A percentile compares a stretch with the other conserved stretches of the same genome.
Conservation (phyloP, 2,888 invertebrate species). For the Lamellibrachia satsuma region DNA sequence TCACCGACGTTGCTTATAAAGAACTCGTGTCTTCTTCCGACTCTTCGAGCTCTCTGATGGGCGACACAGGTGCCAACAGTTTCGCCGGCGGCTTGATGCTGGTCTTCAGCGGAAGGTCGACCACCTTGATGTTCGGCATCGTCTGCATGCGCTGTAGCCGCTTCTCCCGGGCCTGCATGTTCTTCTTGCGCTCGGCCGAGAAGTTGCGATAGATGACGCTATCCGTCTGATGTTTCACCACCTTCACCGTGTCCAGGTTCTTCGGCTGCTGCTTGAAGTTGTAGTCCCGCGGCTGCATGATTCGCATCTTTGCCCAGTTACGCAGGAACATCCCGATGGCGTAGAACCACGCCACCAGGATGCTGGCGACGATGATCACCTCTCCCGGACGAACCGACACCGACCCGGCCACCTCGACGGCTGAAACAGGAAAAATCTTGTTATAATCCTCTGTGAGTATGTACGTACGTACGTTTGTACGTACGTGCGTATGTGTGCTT, state of each 20-base stretch:
- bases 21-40: not conserved
- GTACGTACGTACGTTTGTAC: not conserved
- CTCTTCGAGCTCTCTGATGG: not conserved
- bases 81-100: not conserved
- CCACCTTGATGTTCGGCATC: constrained; percentile 44
- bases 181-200: constrained; percentile 36
- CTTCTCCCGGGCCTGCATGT: constrained; percentile 42
- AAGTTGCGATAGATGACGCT: constrained; percentile 64
- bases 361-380: constrained; percentile 13
- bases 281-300: constrained; percentile 23
- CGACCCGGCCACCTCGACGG: not conserved
- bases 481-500: too few species aligned
- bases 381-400: constrained; percentile 18
- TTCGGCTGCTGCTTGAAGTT: constrained; percentile 23
- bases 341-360: constrained; percentile 22
- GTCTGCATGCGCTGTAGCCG: constrained; percentile 43
- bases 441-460: not conserved
- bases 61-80: not conserved
- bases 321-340: constrained; percentile 24
- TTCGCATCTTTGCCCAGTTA: constrained; percentile 24
- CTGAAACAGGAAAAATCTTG: not conserved
- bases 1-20: not conserved
- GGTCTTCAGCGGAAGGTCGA: not conserved
- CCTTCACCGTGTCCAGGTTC: constrained; percentile 24
- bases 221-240: constrained; percentile 60